Base-by-base conservation (phyloP, 2,888 invertebrate species). In the Orthonevra nobilis region DNA sequence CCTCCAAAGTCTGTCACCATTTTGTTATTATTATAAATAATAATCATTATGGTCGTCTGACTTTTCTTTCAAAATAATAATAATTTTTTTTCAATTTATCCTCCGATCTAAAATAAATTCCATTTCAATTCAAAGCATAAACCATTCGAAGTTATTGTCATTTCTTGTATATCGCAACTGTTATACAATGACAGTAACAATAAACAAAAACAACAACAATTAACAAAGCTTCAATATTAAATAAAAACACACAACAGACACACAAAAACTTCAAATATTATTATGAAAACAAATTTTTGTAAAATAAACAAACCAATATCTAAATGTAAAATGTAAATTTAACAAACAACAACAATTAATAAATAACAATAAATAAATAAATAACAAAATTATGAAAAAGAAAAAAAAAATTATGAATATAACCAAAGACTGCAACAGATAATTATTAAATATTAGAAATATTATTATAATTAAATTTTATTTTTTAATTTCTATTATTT, bases 381-480 rank as follows among this genome's bases (percentile, higher is more conserved):
- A 82, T 81, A 81, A 81, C 10, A 54, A 83, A 84, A 77, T 81
- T n/a, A 81, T 82, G 70, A 84, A 82, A 12, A 75, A 81, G 75
- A 83, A 84, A 82, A 81, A 83, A 86, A 86, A 83, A 85, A 83
- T 85, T 87, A 86, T 81, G 81, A 83, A 83, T 88, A 87, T 89
- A 89, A 89, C 89, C 89, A 89, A 89, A 89, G 89, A 89, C 89
- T 89, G 89, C 89, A 89, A 89, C 88, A 88, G 87, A 89, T 89
- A 88, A 89, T 89, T 89, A 89, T 88, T 88, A 88, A 87, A 87
- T 87, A 86, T 87, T 88, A 88, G 87, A 87, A 86, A 86, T 86
- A 85, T 88, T 87, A 87, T 86, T 81, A 82, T 77, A 81, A 82
- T 82, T 81, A 81, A n/a, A 81, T 82, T 81, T 82, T 73, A 81